phyloP scores from a whole-genome alignment of 2,113 vertebrate genomes.

The Dicentrarchus labrax region DNA sequence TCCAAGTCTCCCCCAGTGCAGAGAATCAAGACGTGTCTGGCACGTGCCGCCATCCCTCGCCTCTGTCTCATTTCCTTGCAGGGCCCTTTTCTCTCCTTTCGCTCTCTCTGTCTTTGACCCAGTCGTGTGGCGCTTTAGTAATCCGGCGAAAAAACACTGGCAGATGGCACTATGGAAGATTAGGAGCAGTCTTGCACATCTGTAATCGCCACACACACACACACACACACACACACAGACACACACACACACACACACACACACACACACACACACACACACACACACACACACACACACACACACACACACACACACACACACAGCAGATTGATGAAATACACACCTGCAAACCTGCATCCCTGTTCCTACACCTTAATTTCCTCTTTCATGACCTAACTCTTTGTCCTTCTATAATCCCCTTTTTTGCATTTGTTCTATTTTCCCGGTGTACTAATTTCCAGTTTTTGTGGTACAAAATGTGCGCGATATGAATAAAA shows the following conservation, averaged over 20 bases:
- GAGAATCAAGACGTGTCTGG: neutral
- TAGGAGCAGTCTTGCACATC: constrained; percentile 52
- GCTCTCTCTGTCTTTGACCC: constrained; percentile 40
- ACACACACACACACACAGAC: too few relatives aligned
- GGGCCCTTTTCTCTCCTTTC: constrained; percentile 27
- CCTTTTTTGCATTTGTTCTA: neutral
- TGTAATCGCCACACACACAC: constrained; percentile 30
- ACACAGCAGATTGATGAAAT: neutral
- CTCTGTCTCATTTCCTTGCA: constrained; percentile 28
- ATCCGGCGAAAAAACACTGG: constrained; percentile 63
- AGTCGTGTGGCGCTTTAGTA: constrained; percentile 43
- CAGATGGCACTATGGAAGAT: constrained; percentile 66
- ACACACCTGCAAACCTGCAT: constrained; percentile 35
- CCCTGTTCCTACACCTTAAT: neutral
- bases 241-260: constrained; percentile 5
- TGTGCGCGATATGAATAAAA: constrained; percentile 27
- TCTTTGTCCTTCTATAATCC: neutral
- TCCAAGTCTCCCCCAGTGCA: neutral
- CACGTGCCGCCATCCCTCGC: constrained; percentile 1
- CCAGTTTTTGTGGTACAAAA: too few relatives aligned
- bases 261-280: constrained; percentile 4
- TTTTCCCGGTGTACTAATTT: neutral
- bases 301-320: constrained; percentile 4
- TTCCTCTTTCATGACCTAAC: constrained; percentile 13
- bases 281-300: constrained; percentile 4